Evolutionary conservation across 2,797 vertebrate genomes (phyloP).

Genomic region (Enteromius radiatus): DNA sequence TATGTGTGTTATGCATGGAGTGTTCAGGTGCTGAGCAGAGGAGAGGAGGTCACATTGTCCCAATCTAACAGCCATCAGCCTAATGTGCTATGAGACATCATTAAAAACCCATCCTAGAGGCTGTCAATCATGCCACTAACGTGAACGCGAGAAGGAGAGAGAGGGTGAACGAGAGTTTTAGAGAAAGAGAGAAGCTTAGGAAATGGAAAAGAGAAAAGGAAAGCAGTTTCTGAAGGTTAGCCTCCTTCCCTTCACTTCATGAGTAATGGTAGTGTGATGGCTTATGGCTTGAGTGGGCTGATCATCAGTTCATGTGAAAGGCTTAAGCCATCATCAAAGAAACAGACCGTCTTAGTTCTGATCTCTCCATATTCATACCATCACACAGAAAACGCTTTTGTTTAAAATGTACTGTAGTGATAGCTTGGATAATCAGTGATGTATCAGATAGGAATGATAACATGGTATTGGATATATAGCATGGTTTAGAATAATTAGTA

Average conservation of each 20-base stretch:
- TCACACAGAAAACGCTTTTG: neutral
- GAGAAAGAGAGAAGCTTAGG: conserved; percentile 9
- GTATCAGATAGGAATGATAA: neutral
- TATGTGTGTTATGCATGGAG: conserved; percentile 22
- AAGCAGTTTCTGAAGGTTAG: conserved; percentile 45
- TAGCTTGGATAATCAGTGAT: neutral
- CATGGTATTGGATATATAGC: neutral
- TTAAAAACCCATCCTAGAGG: conserved; percentile 62
- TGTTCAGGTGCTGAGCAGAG: conserved; percentile 35
- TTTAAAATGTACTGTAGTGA: neutral
- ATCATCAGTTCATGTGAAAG: conserved; percentile 33
- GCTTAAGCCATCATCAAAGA: conserved; percentile 41
- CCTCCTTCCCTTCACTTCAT: conserved; percentile 29
- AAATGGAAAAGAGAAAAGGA: conserved; percentile 41
- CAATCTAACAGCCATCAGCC: conserved; percentile 58
- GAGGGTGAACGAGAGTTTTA: conserved; percentile 3
- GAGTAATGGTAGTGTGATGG: conserved; percentile 37
- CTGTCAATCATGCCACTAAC: conserved; percentile 55
- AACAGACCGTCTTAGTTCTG: conserved; percentile 12
- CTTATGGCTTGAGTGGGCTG: conserved; percentile 37
- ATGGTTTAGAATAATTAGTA: neutral
- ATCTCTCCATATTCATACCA: conserved; percentile 10
- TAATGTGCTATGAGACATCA: conserved; percentile 63
- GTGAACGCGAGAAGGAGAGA: conserved; percentile 13
- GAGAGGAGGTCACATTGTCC: conserved; percentile 59